Percentiles rank a stretch among this genome's conserved stretches.
These are phyloP conservation scores for Laterallus jamaicensis DNA, from an alignment of 2,113 vertebrate species.

Conservation along the genomic window DNA sequence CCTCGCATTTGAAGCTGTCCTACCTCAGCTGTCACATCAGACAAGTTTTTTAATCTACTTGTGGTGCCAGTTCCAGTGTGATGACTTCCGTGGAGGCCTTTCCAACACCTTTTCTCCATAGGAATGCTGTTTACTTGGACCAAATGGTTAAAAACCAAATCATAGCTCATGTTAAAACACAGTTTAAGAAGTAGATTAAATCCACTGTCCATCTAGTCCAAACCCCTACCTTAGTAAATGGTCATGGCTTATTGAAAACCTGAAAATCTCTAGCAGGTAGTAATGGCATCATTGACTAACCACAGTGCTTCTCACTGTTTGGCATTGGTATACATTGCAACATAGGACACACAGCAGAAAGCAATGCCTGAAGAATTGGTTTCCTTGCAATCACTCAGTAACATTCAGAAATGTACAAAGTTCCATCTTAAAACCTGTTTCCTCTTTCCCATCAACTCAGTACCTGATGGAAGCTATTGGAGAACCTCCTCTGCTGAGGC, in stretches of 20 bases:
- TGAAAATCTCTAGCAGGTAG: neutral
- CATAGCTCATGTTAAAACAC: neutral
- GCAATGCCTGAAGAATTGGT: neutral
- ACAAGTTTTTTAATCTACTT: neutral
- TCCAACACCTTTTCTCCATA: neutral
- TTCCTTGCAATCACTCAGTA: neutral
- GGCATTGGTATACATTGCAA: neutral
- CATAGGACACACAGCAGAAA: neutral
- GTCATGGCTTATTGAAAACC: neutral
- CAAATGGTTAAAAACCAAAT: neutral
- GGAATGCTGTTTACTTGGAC: neutral
- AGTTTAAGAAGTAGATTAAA: neutral
- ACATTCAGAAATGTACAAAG: neutral
- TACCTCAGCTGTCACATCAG: neutral
- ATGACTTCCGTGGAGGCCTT: neutral
- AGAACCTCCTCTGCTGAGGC: neutral
- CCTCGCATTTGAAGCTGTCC: neutral
- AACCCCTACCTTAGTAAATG: neutral
- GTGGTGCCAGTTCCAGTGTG: fast-evolving
- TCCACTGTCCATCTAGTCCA: neutral
- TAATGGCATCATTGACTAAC: neutral
- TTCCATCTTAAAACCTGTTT: neutral
- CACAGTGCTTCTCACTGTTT: neutral
- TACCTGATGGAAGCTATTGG: neutral
- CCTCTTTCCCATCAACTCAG: neutral